phyloP scores from a whole-genome alignment of 2,797 vertebrate species.

The Sciurus carolinensis region DNA sequence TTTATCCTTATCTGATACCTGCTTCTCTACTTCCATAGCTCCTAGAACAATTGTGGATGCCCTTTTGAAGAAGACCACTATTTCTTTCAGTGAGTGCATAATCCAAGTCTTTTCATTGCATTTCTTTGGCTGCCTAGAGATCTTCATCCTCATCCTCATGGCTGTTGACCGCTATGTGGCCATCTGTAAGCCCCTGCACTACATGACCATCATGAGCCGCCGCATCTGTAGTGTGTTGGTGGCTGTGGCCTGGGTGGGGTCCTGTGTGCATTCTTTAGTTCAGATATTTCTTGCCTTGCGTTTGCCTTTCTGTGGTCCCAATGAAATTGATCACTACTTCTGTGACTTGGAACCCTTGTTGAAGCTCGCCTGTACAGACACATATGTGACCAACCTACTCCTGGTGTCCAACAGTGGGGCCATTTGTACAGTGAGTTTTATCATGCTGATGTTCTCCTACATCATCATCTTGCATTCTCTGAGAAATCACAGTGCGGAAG shows the following conservation, averaged over 20 bases:
- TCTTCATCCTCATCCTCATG: background rate
- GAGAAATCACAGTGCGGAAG: slow-evolving; percentile 53
- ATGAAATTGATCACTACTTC: slow-evolving; percentile 52
- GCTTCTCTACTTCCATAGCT: background rate
- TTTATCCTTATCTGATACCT: background rate
- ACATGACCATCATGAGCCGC: background rate
- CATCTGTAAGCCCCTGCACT: too few species aligned
- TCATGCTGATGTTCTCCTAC: slow-evolving; percentile 14
- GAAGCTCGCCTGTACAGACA: slow-evolving; percentile 45
- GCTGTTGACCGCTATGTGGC: background rate
- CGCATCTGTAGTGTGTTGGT: background rate
- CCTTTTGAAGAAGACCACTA: background rate
- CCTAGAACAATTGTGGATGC: background rate
- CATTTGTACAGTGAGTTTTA: slow-evolving; percentile 54
- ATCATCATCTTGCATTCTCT: slow-evolving; percentile 57
- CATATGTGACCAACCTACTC: slow-evolving; percentile 51
- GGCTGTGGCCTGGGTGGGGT: background rate
- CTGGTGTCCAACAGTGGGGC: slow-evolving; percentile 60
- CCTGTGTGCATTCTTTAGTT: background rate
- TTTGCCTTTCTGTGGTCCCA: background rate
- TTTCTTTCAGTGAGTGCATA: slow-evolving; percentile 37
- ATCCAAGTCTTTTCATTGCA: background rate
- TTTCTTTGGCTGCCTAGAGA: background rate
- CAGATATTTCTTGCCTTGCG: slow-evolving; percentile 42
- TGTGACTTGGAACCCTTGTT: slow-evolving; percentile 51